Evolutionary conservation across 2,888 invertebrate genomes (phyloP), one percentile per base, ranked within the genome.

Genomic region (Sarcophaga rosellei): DNA sequence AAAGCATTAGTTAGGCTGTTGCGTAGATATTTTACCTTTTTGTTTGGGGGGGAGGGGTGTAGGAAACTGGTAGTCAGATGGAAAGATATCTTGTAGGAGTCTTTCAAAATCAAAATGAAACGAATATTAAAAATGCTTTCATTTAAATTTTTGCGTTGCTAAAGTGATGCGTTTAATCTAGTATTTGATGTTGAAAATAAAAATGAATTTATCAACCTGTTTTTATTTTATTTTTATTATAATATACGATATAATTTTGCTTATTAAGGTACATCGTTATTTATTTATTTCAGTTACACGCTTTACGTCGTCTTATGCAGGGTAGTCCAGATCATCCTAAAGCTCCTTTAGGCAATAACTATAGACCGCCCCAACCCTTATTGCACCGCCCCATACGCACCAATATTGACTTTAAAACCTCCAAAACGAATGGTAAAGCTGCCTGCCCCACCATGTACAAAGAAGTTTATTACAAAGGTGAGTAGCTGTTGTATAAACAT

Each of bases 371-470:
- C 72, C 98, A 98, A 94, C 97, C 97, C 78, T 95, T 99, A 87
- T 97, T 99, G 94, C 98, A 98, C 94, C 96, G 99, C 90, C 97
- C 98, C 81, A 96, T 99, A 89, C 95, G 99, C 93, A 99, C 99
- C 90, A 99, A 99, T 94, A 99, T 99, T 93, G 98, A 99, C 94
- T 98, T 98, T 94, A 97, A 96, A 93, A 95, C 96, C 91, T 89
- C 90, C 62, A 96, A 95, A 94, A 95, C 96, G 94, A 95, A 95
- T 89, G 96, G 96, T 88, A 97, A 97, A 93, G 96, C 97, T 92
- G 96, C 97, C 92, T 97, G 97, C 93, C 97, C 97, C 81, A 97
- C 97, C 91, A 98, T 98, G 98, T 96, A 97, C 94, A 96, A 96
- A 93, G 97, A 97, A 92, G 97, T 97, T 94, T 96, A 97, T 94